Evolutionary conservation across 2,113 vertebrate species (phyloP), one percentile per base, ranked within the genome.

Genomic region (Heterotilapia buettikoferi): DNA sequence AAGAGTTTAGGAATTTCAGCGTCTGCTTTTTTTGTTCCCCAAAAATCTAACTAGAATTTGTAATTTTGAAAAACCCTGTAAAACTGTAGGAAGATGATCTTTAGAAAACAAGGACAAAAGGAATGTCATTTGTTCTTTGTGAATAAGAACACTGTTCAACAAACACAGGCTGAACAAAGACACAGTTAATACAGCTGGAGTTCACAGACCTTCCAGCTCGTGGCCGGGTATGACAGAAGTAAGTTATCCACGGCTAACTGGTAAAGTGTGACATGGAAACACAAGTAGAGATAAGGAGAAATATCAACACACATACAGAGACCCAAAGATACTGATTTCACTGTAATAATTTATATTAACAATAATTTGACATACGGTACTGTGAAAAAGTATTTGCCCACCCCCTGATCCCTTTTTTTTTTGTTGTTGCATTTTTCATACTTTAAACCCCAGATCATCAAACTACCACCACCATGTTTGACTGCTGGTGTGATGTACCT

Each of bases 71-170:
- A 73, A 29, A 5, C 9, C 14, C 21, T 5, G 43, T 18, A 76
- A 76, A 50, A 31, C 71, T 50, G 83, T 84, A 10, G 83, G 87
- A 78, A 56, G 45, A 29, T 73, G 85, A 26, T 54, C 56, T 90
- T 86, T 84, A 40, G 71, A 83, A 63, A 89, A 57, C 50, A 50
- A 50, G 80, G 3, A 29, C 7, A 3, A 53, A 36, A 86, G 38
- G 5, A 21, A 10, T 26, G 82, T 57, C 73, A 83, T 87, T 84
- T 84, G 26, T 36, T 57, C 53, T 52, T 50, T 66, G 59, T 88
- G 53, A 88, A 92, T 82, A 26, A 83, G 40, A 86, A 88, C 57
- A 86, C 79, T 90, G 86, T 90, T 88, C 26, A n/a, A n/a, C 19
- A 52, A 66, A 45, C 45, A 43, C 6, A 79, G 11, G 24, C 43